These are phyloP conservation scores for Sebastes iracundus DNA, from an alignment of 2,797 vertebrate genomes.

Conservation along the genomic window DNA sequence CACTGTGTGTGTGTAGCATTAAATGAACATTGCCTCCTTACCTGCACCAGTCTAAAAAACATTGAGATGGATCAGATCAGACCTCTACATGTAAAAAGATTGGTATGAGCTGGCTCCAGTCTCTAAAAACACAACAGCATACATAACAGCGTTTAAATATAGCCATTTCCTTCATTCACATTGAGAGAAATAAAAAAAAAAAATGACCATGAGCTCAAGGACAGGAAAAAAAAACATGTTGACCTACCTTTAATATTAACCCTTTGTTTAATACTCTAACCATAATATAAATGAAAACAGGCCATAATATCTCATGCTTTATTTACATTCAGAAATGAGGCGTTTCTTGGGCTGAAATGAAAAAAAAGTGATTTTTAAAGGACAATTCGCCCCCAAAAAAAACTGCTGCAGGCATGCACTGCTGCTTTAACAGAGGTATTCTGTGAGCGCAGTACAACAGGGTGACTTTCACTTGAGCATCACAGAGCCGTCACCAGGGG, in stretches of 20 bases:
- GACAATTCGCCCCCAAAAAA: neutral
- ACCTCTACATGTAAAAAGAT: constrained; percentile 68
- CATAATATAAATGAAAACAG: constrained; percentile 76
- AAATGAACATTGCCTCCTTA: constrained; percentile 67
- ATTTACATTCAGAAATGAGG: constrained; percentile 79
- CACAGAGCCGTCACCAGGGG: constrained; percentile 51
- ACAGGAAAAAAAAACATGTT: constrained; percentile 40
- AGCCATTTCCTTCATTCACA: constrained; percentile 69
- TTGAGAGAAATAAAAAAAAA: constrained; percentile 47
- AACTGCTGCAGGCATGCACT: constrained; percentile 9
- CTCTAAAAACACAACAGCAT: constrained; percentile 72
- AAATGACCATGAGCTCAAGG: constrained; percentile 63
- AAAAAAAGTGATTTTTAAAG: neutral
- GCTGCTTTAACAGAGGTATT: constrained; percentile 23
- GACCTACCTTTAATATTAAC: constrained; percentile 63
- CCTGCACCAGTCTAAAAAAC: constrained; percentile 72
- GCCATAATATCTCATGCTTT: constrained; percentile 79
- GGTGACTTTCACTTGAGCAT: constrained; percentile 51
- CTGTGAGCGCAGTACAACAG: neutral
- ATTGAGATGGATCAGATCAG: constrained; percentile 63
- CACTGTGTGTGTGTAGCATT: constrained; percentile 62
- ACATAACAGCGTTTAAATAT: constrained; percentile 70
- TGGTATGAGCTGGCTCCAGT: constrained; percentile 53
- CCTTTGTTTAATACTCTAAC: constrained; percentile 68
- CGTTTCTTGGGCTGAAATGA: constrained; percentile 31